These are phyloP conservation scores for Drosophila rubida DNA, from an alignment of 2,888 invertebrate genomes.

Conservation along the genomic window DNA sequence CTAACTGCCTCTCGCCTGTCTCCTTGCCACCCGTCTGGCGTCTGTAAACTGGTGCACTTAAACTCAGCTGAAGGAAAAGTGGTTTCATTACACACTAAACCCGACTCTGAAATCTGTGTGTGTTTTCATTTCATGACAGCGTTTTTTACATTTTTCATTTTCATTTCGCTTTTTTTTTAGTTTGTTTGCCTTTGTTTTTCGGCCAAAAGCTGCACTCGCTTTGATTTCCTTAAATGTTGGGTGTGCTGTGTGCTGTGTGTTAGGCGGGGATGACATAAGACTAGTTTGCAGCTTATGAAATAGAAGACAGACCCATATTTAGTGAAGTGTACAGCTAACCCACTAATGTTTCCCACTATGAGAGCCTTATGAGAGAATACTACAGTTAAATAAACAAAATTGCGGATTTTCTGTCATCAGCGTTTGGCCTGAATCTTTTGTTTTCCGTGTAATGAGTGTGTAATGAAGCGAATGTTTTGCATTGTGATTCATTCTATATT, in stretches of 20 bases:
- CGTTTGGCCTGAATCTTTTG: neutral
- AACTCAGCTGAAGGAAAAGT: constrained; percentile 51
- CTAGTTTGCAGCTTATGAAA: constrained; percentile 46
- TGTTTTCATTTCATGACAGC: constrained; percentile 42
- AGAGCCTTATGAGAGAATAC: neutral
- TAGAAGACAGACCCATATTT: constrained; percentile 30
- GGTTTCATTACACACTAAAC: constrained; percentile 55
- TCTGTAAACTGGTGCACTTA: constrained; percentile 32
- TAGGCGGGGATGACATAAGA: constrained; percentile 60
- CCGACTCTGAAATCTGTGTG: constrained; percentile 12
- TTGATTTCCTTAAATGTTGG: constrained; percentile 75
- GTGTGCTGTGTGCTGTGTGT: constrained; percentile 60
- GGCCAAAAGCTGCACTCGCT: constrained; percentile 32
- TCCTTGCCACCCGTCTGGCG: constrained; percentile 16
- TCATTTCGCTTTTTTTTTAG: constrained; percentile 33
- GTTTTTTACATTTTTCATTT: constrained; percentile 34
- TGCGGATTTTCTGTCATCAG: neutral
- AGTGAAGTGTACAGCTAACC: neutral
- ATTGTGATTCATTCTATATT: too few species aligned
- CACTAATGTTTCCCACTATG: constrained; percentile 6
- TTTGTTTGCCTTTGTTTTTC: constrained; percentile 16
- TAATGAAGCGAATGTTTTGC: neutral
- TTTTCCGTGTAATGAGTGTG: neutral
- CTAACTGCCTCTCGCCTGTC: constrained; percentile 1
- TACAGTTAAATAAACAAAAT: neutral